Base-by-base conservation (phyloP, 2,888 invertebrate genomes). In the Ectemnius lituratus region DNA sequence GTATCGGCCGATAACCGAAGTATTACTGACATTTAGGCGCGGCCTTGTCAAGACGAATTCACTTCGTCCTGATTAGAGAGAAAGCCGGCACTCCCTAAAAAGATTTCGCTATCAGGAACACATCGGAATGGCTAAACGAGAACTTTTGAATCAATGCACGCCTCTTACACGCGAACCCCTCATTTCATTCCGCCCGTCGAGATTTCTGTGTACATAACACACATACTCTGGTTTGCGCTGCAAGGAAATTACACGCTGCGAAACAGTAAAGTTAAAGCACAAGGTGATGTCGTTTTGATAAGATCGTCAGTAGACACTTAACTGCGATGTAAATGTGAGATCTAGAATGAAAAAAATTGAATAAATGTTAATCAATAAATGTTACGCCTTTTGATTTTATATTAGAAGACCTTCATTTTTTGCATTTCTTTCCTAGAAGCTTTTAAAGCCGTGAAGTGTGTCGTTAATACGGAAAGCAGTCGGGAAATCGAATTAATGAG, bases 41-140 rank as follows among this genome's bases (percentile, higher is more conserved):
- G 77, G 81, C 70, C 75, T 70, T 70, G 64, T 73, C 52, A 14
- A 62, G 64, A 52, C 61, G 69, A 62, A 77, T 75, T 70, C 70
- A 70, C 70, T 77, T 67, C 49, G 59, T 47, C 63, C 62, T 73
- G 76, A 80, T 80, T 80, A 75, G 62, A 68, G 68, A 69, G 60
- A n/a, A 52, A 14, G 52, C 52, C 18, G 63, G 59, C 81, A 13
- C 75, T 27, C 76, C 81, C 67, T 66, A 64, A 6, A 58, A 63
- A 20, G 45, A 59, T 73, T 73, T 56, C 37, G 63, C 37, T 46
- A 18, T 62, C 59, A 28, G 37, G 75, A 73, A 67, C 37, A 46
- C 65, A 67, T 65, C 3, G 52, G 72, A 62, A 71, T 49, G 27
- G 6, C 16, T 16, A 56, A 56, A 64, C 16, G 57, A 23, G 49